Percentiles rank a stretch among this genome's conserved stretches.
phyloP scores from a whole-genome alignment of 1,140 invertebrate genomes.

The Sinella curviseta region DNA sequence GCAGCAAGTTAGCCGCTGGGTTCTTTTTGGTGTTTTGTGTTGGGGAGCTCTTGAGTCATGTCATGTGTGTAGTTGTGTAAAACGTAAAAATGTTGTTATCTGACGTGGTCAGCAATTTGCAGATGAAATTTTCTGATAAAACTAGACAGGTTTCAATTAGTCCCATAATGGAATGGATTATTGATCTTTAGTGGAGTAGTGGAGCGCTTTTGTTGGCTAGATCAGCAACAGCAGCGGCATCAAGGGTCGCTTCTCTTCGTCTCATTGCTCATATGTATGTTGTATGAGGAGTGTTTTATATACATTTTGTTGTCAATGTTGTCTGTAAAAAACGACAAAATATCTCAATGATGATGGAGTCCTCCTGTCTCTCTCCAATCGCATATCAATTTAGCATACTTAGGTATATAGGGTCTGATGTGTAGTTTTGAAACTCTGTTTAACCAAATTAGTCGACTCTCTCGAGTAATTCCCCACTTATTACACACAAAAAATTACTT shows the following conservation, averaged over 20 bases:
- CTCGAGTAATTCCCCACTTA: too few relatives aligned
- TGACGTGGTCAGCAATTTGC: conserved; percentile 15
- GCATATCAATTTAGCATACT: neutral
- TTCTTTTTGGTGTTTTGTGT: too few relatives aligned
- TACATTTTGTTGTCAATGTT: too few relatives aligned
- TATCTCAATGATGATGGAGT: conserved; percentile 10
- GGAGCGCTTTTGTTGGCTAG: neutral
- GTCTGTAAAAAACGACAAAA: conserved; percentile 26
- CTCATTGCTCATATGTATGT: too few relatives aligned
- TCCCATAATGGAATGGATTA: conserved; percentile 48
- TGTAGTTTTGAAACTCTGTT: neutral
- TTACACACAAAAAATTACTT: too few relatives aligned
- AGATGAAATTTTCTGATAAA: conserved; percentile 29
- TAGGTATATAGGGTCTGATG: neutral
- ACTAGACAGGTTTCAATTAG: conserved; percentile 48
- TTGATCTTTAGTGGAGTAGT: conserved; percentile 34
- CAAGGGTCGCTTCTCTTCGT: too few relatives aligned
- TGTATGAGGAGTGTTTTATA: too few relatives aligned
- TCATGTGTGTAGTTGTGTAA: too few relatives aligned
- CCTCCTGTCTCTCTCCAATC: neutral
- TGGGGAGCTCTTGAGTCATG: too few relatives aligned
- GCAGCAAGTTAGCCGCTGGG: too few relatives aligned
- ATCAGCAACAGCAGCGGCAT: neutral
- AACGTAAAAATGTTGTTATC: neutral
- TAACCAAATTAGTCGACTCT: neutral